A percentile compares a stretch with the other conserved stretches of the same genome.
Evolutionary conservation across 2,797 vertebrate species (phyloP).

Genomic region (Champsocephalus gunnari): DNA sequence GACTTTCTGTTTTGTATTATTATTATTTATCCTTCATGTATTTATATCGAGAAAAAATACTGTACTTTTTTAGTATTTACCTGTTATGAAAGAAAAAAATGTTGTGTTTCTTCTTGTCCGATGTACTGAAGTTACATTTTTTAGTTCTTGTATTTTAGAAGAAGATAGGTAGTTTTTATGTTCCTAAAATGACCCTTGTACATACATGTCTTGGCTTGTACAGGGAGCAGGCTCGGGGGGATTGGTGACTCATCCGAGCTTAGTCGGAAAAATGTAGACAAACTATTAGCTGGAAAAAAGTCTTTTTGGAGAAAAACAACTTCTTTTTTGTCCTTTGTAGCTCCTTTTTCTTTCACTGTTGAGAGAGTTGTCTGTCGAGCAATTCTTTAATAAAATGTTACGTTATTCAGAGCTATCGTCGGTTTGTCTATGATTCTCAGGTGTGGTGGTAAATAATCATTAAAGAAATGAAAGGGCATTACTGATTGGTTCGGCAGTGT

Average conservation of each 20-base stretch:
- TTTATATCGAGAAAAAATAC: conserved; percentile 95
- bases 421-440: conserved; percentile 64
- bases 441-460: not conserved
- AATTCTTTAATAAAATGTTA: conserved; percentile 99
- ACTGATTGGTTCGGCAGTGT: not conserved
- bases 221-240: conserved; percentile 89
- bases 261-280: conserved; percentile 91
- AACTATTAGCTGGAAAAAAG: conserved; percentile 85
- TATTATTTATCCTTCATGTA: conserved; percentile 99
- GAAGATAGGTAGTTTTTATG: conserved; percentile 93
- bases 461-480: not conserved
- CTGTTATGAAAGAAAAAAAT: conserved; percentile 89
- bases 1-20: conserved; percentile 90
- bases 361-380: conserved; percentile 94
- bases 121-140: conserved; percentile 92
- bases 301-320: conserved; percentile 83
- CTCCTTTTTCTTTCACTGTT: conserved; percentile 91
- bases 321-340: conserved; percentile 94
- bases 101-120: conserved; percentile 93
- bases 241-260: conserved; percentile 86
- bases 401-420: conserved; percentile 90
- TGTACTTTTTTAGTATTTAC: conserved; percentile 99
- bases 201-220: conserved; percentile 96
- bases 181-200: conserved; percentile 89
- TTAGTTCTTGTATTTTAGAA: conserved; percentile 97